These are phyloP conservation scores for Enteromius viviparus DNA, from an alignment of 2,797 vertebrate species.

Conservation along the genomic window DNA sequence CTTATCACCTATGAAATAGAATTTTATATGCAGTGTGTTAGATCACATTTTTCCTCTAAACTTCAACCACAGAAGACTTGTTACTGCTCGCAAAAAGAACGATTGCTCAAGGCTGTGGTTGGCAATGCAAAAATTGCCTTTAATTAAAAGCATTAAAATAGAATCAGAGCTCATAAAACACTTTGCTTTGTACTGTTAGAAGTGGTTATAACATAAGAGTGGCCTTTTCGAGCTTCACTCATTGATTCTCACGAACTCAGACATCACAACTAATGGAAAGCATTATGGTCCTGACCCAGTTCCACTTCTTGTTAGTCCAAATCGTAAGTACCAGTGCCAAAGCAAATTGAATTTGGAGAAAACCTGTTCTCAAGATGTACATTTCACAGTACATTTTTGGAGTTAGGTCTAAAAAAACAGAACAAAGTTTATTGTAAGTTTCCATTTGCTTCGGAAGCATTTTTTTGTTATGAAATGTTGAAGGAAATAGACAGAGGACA, in stretches of 20 bases:
- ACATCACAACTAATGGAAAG: constrained; percentile 8
- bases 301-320: constrained; percentile 11
- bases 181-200: constrained; percentile 58
- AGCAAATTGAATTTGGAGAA: constrained; percentile 16
- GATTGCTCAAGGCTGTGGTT: constrained; percentile 56
- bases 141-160: constrained; percentile 70
- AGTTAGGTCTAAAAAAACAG: not conserved
- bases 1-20: not conserved
- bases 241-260: constrained; percentile 15
- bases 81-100: constrained; percentile 56
- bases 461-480: constrained; percentile 39
- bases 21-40: not conserved
- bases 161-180: constrained; percentile 54
- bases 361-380: constrained; percentile 1
- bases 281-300: not conserved
- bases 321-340: not conserved
- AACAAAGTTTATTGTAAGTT: constrained; percentile 32
- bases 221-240: constrained; percentile 4
- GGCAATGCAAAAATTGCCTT: constrained; percentile 59
- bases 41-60: constrained; percentile 26
- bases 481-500: constrained; percentile 15
- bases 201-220: constrained; percentile 9
- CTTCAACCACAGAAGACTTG: constrained; percentile 51
- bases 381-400: constrained; percentile 14
- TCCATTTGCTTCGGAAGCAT: constrained; percentile 32